Base-by-base conservation (phyloP, 2,888 invertebrate species). In the Luperina nickerlii region DNA sequence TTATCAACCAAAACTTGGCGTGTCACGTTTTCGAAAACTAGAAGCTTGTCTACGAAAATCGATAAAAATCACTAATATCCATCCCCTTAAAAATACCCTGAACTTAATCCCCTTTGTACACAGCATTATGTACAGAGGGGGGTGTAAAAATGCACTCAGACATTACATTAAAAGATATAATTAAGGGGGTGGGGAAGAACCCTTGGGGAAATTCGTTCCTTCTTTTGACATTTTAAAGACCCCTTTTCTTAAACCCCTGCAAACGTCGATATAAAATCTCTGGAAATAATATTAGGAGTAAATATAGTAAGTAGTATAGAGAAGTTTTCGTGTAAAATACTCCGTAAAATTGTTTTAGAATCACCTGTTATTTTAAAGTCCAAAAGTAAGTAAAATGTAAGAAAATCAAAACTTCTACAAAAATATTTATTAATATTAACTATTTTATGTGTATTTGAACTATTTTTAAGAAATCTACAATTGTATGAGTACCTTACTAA, bases 131-230 rank as follows among this genome's bases (percentile, higher is more conserved):
- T 92, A 93, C 90, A 87, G 81, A 93, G 92, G 86, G 94, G 94
- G 93, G 90, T 93, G 94, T 95, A 96, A 96, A 96, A 96, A 96
- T 96, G 96, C 95, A 96, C 95, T 96, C 95, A 95, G 95, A 95
- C 96, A 94, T 95, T 94, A 95, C 96, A 96, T 96, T 96, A 96
- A 96, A 96, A 96, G 95, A 96, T 96, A 96, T 96, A 96, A 96
- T 96, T 96, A 96, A 96, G 95, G 95, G 95, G 95, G 95, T 92
- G 92, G 92, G 91, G 86, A 83, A 87, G 94, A 92, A 95, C 96
- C 94, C 94, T 90, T 90, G 94, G 95, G 96, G 95, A 95, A 95
- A 94, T 87, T 94, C 94, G 94, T 89, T 90, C 95, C 96, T 96
- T 96, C 96, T 96, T 96, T 96, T 95, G 96, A 95, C 96, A 94